Conservation (phyloP, 2,797 vertebrate species). For the Sebastes jordani region DNA sequence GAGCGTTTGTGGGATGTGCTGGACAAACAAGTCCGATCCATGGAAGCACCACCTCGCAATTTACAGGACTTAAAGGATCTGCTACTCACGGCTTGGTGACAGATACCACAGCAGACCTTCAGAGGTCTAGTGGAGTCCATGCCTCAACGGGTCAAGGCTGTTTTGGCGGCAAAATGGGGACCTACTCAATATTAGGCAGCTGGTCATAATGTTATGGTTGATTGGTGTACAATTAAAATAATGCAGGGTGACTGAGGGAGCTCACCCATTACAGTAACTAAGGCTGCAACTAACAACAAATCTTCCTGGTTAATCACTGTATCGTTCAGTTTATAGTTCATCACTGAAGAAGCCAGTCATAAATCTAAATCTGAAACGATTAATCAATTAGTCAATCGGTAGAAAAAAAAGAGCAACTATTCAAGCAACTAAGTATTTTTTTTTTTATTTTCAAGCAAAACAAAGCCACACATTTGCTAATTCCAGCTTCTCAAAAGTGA, state of each 20-base stretch:
- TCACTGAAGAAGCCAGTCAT: too few relatives aligned
- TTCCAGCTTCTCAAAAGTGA: not conserved
- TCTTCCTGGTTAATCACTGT: not conserved
- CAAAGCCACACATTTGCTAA: not conserved
- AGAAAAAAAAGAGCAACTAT: not conserved
- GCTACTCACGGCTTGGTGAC: too few relatives aligned
- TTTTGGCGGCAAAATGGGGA: too few relatives aligned
- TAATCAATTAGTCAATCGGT: not conserved
- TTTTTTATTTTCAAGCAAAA: not conserved
- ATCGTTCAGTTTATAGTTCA: not conserved
- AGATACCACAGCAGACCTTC: too few relatives aligned
- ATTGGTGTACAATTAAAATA: not conserved
- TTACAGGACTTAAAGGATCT: too few relatives aligned
- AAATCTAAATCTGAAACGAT: not conserved
- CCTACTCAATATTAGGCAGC: too few relatives aligned
- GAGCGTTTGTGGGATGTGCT: too few relatives aligned
- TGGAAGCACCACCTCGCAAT: too few relatives aligned
- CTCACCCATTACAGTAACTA: not conserved
- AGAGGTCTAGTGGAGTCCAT: too few relatives aligned
- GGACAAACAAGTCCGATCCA: too few relatives aligned
- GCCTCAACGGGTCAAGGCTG: too few relatives aligned
- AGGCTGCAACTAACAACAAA: not conserved
- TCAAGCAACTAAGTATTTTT: not conserved
- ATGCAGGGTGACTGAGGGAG: not conserved
- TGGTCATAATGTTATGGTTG: too few relatives aligned